Conservation (phyloP, 2,797 vertebrate genomes). For the Spinus olivaceus region DNA sequence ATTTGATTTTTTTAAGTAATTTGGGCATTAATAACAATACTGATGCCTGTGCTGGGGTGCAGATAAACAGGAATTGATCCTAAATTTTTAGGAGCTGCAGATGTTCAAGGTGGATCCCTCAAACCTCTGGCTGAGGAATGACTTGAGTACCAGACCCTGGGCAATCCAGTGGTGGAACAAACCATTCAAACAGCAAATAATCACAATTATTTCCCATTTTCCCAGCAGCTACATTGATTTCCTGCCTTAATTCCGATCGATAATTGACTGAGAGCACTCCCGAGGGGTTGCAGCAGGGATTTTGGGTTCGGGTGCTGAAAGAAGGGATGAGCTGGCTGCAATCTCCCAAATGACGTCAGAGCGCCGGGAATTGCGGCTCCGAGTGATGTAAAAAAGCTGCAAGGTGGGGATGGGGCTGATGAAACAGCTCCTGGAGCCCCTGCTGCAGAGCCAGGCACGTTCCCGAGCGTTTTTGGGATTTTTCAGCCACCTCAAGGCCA, state of each 20-base stretch:
- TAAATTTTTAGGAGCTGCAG: neutral
- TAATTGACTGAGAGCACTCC: accelerated
- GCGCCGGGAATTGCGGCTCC: constrained; percentile 45
- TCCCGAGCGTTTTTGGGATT: neutral
- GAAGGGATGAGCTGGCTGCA: constrained; percentile 5
- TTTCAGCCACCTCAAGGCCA: accelerated
- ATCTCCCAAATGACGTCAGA: constrained; percentile 29
- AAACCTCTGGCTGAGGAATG: neutral
- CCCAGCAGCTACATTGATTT: accelerated
- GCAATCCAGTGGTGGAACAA: neutral
- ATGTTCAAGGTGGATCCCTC: accelerated
- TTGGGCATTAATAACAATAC: neutral
- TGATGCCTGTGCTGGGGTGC: neutral
- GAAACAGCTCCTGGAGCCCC: constrained; percentile 58
- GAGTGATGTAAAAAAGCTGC: constrained; percentile 75
- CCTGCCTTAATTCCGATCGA: accelerated
- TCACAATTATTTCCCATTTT: accelerated
- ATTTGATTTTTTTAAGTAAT: neutral
- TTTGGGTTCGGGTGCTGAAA: neutral
- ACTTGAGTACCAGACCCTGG: no score
- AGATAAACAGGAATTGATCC: accelerated
- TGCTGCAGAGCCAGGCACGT: neutral
- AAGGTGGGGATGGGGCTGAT: constrained; percentile 73
- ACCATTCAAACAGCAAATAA: accelerated
- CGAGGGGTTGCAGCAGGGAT: accelerated